Evolutionary conservation across 1,140 invertebrate species (phyloP).

Genomic region (Zaprionus africanus): DNA sequence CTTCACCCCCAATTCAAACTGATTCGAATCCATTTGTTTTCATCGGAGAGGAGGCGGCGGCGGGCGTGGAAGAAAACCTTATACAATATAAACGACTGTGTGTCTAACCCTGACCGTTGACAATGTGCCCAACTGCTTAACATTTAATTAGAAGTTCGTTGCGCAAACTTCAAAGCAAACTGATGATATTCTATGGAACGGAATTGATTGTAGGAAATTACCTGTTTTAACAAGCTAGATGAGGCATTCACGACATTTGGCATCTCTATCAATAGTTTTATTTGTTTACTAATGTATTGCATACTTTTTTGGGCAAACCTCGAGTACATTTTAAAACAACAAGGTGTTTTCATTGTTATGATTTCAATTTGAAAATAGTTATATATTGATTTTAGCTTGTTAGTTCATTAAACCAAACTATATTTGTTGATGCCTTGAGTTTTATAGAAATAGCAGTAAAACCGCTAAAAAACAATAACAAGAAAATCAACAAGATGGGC

Average conservation of each 20-base stretch:
- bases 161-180: conserved; percentile 13
- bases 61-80: not conserved
- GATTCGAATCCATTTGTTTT: conserved; percentile 29
- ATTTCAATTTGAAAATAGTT: too few species aligned
- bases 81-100: not conserved
- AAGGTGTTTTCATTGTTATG: too few species aligned
- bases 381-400: not conserved
- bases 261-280: too few species aligned
- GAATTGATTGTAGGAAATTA: not conserved
- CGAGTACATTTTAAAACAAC: too few species aligned
- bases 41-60: not conserved
- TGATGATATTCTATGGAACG: not conserved
- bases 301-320: too few species aligned
- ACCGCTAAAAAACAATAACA: conserved; percentile 42
- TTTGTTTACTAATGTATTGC: too few species aligned
- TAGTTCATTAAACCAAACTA: not conserved
- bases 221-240: not conserved
- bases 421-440: conserved; percentile 19
- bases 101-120: conserved; percentile 21
- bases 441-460: conserved; percentile 59
- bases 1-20: conserved; percentile 32
- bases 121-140: conserved; percentile 41
- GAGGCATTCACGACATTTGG: too few species aligned
- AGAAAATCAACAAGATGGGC: conserved; percentile 22
- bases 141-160: conserved; percentile 53